Base-by-base conservation (phyloP, 2,888 invertebrate species). In the Noctua pronuba region DNA sequence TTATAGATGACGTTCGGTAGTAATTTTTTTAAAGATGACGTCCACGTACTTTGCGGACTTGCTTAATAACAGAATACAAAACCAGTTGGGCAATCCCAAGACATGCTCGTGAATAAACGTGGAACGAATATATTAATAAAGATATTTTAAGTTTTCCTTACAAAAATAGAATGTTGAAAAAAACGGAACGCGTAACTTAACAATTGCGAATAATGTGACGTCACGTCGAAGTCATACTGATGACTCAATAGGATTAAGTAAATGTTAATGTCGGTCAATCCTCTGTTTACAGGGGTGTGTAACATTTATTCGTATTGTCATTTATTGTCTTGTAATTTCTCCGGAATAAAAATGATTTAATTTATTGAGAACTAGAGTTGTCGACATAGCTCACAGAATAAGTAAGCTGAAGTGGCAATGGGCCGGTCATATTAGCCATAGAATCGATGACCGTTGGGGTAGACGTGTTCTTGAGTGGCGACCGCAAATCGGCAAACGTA, bases 131-230 rank as follows among this genome's bases (percentile, higher is more conserved):
- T 10, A 60, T 60, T 60, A 31, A n/a, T 13, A 52, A 41, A 35
- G 58, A 44, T 49, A n/a, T 49, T 82, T 49, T 11, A 49, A 60
- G 18, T 58, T 60, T 82, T 73, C 60, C 73, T 73, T 69, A 10
- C 31, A 71, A 31, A 69, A 73, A 18, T 28, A 49, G 41, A 41
- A 66, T n/a, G 4, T 38, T 38, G 28, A 4, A n/a, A 46, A 73
- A 66, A 67, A 31, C 46, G 35, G 49, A 10, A 21, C 31, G 31
- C 55, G 44, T 41, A 21, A 13, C 6, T 31, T 52, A 46, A 68
- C 31, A 11, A 8, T 35, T 21, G 52, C 24, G 8, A 31, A 67
- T 46, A 8, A 31, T 31, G 8, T 3, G 44, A 62, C 82, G 67
- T 75, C 52, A 79, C 11, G 10, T 18, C 1, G 5, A 7, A 64